Conservation (phyloP, 2,113 vertebrate species). For the Hucho hucho region DNA sequence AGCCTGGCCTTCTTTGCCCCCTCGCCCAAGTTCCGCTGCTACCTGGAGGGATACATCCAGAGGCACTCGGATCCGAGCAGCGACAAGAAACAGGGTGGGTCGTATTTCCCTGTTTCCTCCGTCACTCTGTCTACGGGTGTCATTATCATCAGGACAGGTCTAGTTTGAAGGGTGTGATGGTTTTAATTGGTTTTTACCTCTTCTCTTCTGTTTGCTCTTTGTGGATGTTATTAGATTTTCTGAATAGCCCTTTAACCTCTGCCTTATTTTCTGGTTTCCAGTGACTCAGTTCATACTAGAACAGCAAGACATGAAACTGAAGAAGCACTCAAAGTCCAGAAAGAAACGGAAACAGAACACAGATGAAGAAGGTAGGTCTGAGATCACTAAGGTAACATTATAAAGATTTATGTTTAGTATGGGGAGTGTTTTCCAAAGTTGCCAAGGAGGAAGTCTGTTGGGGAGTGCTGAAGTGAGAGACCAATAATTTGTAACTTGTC, state of each 20-base stretch:
- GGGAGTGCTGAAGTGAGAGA: constrained; percentile 20
- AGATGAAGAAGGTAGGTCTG: constrained; percentile 74
- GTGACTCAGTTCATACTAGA: constrained; percentile 85
- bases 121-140: constrained; percentile 19
- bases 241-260: constrained; percentile 12
- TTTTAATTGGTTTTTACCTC: neutral
- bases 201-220: neutral
- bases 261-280: constrained; percentile 53
- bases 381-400: neutral
- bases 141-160: neutral
- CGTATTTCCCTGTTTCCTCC: constrained; percentile 57
- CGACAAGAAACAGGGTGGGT: constrained; percentile 79
- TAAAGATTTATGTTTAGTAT: neutral
- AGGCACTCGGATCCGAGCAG: constrained; percentile 81
- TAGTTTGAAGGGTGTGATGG: constrained; percentile 17
- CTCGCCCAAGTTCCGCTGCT: constrained; percentile 89
- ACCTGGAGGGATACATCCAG: constrained; percentile 91
- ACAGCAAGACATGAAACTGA: constrained; percentile 83
- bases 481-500: constrained; percentile 45
- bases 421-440: neutral
- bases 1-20: constrained; percentile 88
- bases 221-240: neutral
- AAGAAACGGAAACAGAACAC: constrained; percentile 90
- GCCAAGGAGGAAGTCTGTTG: too few species aligned
- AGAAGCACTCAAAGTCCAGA: constrained; percentile 90